Percentiles rank a stretch among this genome's conserved stretches.
Evolutionary conservation across 2,797 vertebrate species (phyloP).

Genomic region (Borostomias antarcticus): DNA sequence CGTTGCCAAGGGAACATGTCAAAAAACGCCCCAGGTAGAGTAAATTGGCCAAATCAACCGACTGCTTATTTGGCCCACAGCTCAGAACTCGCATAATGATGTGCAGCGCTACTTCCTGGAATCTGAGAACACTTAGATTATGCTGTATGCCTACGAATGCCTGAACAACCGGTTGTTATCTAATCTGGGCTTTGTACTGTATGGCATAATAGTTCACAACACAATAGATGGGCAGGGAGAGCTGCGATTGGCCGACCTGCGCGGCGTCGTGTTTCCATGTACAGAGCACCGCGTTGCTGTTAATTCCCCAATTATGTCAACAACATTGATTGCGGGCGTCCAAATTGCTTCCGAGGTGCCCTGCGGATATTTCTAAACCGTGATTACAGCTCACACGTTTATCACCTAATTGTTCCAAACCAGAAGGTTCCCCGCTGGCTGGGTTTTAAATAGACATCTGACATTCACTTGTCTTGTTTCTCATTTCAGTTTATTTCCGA

Average conservation of each 20-base stretch:
- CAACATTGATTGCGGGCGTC: neutral
- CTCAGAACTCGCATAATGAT: no score
- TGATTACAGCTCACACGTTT: no score
- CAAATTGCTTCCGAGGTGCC: slow-evolving; percentile 4
- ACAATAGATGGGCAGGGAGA: no score
- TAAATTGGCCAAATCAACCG: no score
- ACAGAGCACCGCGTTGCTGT: neutral
- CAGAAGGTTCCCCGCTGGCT: slow-evolving; percentile 11
- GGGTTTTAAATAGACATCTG: slow-evolving; percentile 27
- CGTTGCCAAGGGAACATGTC: slow-evolving; percentile 55
- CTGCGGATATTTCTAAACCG: no score
- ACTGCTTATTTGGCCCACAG: no score
- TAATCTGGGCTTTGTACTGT: no score
- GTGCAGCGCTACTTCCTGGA: slow-evolving; percentile 1
- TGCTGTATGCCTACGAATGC: no score
- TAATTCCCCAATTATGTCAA: neutral
- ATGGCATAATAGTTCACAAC: no score
- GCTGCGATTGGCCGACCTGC: neutral
- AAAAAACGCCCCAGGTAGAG: slow-evolving; percentile 27
- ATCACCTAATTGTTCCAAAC: slow-evolving; percentile 27
- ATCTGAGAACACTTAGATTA: no score
- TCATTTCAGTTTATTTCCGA: neutral
- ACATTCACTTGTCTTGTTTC: slow-evolving; percentile 10
- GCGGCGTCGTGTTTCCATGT: no score
- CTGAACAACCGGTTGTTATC: neutral